A percentile compares a stretch with the other conserved stretches of the same genome.
phyloP scores from a whole-genome alignment of 2,888 invertebrate genomes.

The Pterostichus madidus region DNA sequence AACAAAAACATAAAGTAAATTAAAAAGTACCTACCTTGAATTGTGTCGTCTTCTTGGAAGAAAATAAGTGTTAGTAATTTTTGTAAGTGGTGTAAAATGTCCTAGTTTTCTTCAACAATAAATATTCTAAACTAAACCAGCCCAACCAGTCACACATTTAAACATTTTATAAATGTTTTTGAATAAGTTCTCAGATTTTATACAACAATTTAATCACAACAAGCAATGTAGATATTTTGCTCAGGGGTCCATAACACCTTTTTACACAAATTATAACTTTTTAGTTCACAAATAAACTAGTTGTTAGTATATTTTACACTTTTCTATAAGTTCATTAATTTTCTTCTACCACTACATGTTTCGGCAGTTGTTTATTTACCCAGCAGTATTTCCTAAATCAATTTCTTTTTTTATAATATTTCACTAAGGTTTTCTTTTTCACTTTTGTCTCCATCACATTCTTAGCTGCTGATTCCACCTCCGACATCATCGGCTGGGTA shows the following conservation, averaged over 20 bases:
- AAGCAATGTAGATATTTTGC: too few relatives aligned
- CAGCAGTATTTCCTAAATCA: too few relatives aligned
- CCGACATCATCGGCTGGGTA: conserved; percentile 45
- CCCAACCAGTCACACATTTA: conserved; percentile 20
- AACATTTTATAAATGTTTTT: conserved; percentile 8
- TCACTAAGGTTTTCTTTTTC: neutral
- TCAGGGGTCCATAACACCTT: too few relatives aligned
- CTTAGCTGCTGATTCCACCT: neutral
- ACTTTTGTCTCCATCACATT: neutral
- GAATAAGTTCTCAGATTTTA: conserved; percentile 18
- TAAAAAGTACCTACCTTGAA: conserved; percentile 20
- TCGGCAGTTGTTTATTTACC: neutral
- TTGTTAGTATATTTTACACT: too few relatives aligned
- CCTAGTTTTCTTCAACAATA: conserved; percentile 20
- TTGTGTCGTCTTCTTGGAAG: too few relatives aligned
- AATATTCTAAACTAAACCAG: too few relatives aligned
- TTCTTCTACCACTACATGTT: conserved; percentile 1
- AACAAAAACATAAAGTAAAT: conserved; percentile 1
- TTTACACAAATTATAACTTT: neutral
- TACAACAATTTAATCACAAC: conserved; percentile 5
- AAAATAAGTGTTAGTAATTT: neutral
- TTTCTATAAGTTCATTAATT: neutral
- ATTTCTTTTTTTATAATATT: too few relatives aligned
- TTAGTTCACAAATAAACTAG: neutral
- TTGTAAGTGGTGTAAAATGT: neutral